phyloP scores from a whole-genome alignment of 2,797 vertebrate genomes.

The Alosa sapidissima region DNA sequence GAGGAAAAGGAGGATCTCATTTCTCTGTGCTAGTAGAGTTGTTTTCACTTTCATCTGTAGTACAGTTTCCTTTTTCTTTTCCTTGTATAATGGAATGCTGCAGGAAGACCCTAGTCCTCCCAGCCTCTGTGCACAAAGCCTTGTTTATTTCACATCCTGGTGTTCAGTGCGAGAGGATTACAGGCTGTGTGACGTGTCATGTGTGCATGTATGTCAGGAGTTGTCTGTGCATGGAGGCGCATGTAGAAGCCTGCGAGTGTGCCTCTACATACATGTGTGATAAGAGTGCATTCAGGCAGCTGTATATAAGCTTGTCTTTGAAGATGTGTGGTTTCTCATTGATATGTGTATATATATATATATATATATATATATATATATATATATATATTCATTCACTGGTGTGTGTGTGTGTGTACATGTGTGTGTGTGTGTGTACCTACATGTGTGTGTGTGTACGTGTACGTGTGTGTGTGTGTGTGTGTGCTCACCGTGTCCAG shows the following conservation, averaged over 20 bases:
- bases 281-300: neutral
- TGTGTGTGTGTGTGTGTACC: too few relatives aligned
- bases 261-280: neutral
- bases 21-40: too few relatives aligned
- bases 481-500: conserved; percentile 86
- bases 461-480: conserved; percentile 16
- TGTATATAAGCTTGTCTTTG: neutral
- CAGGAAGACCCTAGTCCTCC: neutral
- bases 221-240: neutral
- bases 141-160: neutral
- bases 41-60: neutral
- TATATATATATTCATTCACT: neutral
- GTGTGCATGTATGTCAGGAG: neutral
- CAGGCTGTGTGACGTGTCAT: neutral
- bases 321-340: neutral
- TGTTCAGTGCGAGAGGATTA: neutral
- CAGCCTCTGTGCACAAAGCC: neutral
- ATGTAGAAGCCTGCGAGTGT: neutral
- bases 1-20: neutral
- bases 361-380: too few relatives aligned
- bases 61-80: neutral
- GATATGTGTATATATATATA: too few relatives aligned
- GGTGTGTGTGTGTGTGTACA: neutral
- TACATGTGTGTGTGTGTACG: too few relatives aligned
- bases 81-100: neutral